Conservation (phyloP, 2,113 vertebrate genomes). For the Gracilinanus agilis region DNA sequence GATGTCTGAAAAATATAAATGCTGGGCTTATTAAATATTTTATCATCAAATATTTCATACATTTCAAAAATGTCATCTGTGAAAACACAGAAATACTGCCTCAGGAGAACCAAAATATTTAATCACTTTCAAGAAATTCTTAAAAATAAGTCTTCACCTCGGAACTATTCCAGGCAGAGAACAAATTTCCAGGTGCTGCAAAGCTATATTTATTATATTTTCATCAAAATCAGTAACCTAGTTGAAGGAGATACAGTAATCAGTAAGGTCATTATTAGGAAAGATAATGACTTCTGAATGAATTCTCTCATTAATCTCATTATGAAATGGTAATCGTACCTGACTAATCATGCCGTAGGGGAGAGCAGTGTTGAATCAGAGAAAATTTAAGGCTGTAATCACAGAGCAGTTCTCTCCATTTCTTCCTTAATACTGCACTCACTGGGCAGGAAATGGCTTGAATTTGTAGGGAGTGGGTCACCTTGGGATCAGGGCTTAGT, state of each 20-base stretch:
- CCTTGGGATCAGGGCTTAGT: rapidly evolving
- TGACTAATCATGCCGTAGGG: constrained; percentile 85
- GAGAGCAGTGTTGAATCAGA: constrained; percentile 82
- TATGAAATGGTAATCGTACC: constrained; percentile 85
- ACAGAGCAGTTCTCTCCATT: constrained; percentile 65
- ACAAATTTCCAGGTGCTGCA: constrained; percentile 86
- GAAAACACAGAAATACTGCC: constrained; percentile 87
- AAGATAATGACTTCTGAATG: constrained; percentile 89
- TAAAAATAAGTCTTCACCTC: constrained; percentile 84
- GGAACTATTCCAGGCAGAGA: constrained; percentile 81
- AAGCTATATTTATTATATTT: constrained; percentile 88
- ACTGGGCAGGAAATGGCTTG: constrained; percentile 26
- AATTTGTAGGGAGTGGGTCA: background rate
- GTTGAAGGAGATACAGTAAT: constrained; percentile 88
- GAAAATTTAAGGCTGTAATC: constrained; percentile 83
- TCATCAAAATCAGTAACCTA: constrained; percentile 87
- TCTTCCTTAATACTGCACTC: constrained; percentile 13
- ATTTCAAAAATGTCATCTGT: constrained; percentile 88
- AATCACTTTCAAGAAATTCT: constrained; percentile 87
- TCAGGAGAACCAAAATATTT: constrained; percentile 87
- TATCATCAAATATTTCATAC: constrained; percentile 88
- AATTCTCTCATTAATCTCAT: constrained; percentile 88
- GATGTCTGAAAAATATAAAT: constrained; percentile 87
- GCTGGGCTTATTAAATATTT: constrained; percentile 87
- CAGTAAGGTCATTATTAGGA: constrained; percentile 88